A percentile compares a stretch with the other conserved stretches of the same genome.
Conservation (phyloP, 2,113 vertebrate species). For the Cercocebus atys region DNA sequence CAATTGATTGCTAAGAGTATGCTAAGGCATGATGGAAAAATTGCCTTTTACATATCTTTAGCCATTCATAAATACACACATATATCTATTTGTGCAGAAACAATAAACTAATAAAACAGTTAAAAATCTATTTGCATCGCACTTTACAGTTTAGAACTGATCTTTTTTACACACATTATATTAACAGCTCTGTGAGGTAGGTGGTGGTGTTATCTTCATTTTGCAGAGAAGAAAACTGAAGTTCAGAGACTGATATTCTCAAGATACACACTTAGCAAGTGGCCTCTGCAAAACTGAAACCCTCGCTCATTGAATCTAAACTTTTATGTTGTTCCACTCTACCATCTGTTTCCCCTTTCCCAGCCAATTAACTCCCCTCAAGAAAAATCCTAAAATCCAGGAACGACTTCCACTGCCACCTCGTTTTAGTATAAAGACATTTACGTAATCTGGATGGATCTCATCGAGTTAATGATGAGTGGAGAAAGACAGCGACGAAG, state of each 20-base stretch:
- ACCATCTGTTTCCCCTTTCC: constrained; percentile 74
- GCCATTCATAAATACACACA: neutral
- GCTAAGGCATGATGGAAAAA: constrained; percentile 42
- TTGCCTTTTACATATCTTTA: constrained; percentile 40
- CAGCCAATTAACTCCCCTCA: constrained; percentile 68
- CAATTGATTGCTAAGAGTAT: constrained; percentile 58
- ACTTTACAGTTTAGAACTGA: constrained; percentile 22
- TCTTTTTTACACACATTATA: constrained; percentile 34
- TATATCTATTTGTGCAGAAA: constrained; percentile 9
- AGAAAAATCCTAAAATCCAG: constrained; percentile 70
- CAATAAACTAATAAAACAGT: constrained; percentile 2
- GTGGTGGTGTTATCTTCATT: neutral
- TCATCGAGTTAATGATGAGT: neutral
- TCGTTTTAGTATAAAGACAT: constrained; percentile 47
- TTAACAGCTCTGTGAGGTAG: constrained; percentile 7
- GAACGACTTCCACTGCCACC: constrained; percentile 52
- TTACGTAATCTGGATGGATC: constrained; percentile 54
- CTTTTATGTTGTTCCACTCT: constrained; percentile 63
- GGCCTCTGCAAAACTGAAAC: constrained; percentile 57
- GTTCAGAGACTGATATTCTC: constrained; percentile 26
- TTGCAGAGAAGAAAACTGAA: neutral
- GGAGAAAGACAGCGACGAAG: constrained; percentile 16
- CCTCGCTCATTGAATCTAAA: constrained; percentile 53
- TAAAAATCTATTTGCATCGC: neutral
- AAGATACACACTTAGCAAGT: constrained; percentile 42